Percentiles rank a stretch among this genome's conserved stretches.
These are phyloP conservation scores for Tinea pellionella DNA, from an alignment of 2,888 invertebrate genomes.

Conservation along the genomic window DNA sequence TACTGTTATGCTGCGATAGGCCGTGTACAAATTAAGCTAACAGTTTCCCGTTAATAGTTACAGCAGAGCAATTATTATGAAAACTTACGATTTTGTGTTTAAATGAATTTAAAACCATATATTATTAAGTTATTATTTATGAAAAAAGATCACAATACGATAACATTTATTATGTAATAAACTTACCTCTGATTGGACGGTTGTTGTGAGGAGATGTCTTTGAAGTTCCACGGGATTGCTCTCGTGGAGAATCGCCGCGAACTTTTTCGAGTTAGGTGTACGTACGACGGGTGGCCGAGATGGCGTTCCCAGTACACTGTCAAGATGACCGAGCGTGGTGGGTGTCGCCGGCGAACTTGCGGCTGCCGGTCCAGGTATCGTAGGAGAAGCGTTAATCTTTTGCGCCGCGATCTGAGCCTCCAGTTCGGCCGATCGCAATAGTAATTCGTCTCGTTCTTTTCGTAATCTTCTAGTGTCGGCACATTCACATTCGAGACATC, in stretches of 20 bases:
- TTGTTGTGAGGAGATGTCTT: constrained; percentile 83
- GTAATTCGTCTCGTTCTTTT: constrained; percentile 79
- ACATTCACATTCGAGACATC: constrained; percentile 32
- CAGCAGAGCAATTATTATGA: background rate
- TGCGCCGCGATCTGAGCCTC: constrained; percentile 80
- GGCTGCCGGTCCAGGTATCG: constrained; percentile 24
- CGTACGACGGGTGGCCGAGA: constrained; percentile 72
- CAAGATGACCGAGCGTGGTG: constrained; percentile 76
- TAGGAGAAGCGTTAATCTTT: constrained; percentile 41
- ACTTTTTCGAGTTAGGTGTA: constrained; percentile 78
- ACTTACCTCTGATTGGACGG: constrained; percentile 86
- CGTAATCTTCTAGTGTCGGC: constrained; percentile 72
- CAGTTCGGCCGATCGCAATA: constrained; percentile 80
- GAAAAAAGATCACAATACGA: no score
- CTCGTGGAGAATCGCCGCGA: constrained; percentile 86
- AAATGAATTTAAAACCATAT: no score
- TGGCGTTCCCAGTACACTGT: constrained; percentile 76
- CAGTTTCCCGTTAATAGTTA: background rate
- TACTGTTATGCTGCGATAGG: background rate
- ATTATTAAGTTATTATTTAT: no score
- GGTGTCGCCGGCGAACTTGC: constrained; percentile 38
- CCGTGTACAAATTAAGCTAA: background rate
- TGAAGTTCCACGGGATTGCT: constrained; percentile 85
- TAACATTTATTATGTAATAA: no score
- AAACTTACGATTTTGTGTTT: no score